Conservation (phyloP, 2,888 invertebrate genomes). For the Antitype chi region DNA sequence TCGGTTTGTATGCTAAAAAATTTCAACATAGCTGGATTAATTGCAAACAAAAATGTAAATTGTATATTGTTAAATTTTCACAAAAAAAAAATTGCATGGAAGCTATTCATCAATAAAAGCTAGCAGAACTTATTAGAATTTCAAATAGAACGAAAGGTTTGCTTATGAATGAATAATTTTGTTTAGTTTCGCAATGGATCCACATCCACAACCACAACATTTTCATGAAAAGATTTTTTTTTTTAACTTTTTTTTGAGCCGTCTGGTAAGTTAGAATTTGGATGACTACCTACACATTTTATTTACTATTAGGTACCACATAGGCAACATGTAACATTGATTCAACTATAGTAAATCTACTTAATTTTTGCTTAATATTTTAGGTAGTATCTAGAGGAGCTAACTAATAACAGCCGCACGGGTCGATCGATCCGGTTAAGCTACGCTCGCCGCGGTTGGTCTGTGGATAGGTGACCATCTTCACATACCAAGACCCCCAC, state of each 20-base stretch:
- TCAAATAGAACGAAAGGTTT: constrained; percentile 28
- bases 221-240: constrained; percentile 17
- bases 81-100: background rate
- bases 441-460: no score
- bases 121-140: constrained; percentile 33
- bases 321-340: background rate
- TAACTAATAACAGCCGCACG: no score
- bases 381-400: background rate
- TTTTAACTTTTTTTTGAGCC: background rate
- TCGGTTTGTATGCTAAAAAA: background rate
- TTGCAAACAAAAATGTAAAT: background rate
- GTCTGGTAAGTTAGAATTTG: background rate
- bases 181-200: constrained; percentile 29
- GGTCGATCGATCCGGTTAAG: no score
- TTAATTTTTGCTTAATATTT: background rate
- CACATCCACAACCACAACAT: background rate
- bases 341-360: background rate
- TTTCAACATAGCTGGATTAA: background rate
- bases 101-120: constrained; percentile 30
- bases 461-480: no score
- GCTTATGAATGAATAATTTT: constrained; percentile 41
- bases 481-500: no score
- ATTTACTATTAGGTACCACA: background rate
- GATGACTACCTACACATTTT: background rate
- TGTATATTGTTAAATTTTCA: background rate